phyloP scores from a whole-genome alignment of 2,888 invertebrate species.

The Epistrophe grossulariae region DNA sequence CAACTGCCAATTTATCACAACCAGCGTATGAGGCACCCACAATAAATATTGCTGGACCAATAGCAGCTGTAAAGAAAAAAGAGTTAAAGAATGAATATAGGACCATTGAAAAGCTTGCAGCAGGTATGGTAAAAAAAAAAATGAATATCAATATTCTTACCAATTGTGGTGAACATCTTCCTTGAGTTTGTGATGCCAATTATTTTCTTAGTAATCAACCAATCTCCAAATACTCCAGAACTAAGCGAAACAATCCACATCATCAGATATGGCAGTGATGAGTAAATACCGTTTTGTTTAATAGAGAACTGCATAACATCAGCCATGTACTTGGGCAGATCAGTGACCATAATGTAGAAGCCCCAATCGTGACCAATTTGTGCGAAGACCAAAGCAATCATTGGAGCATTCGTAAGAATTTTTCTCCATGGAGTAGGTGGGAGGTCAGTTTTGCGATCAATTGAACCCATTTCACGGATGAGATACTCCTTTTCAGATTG shows the following conservation, averaged over 20 bases:
- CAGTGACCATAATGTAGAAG: slow-evolving; percentile 88
- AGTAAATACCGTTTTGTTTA: slow-evolving; percentile 86
- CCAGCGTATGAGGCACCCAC: slow-evolving; percentile 89
- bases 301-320: slow-evolving; percentile 87
- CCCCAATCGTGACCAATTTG: slow-evolving; percentile 89
- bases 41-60: slow-evolving; percentile 88
- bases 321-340: slow-evolving; percentile 87
- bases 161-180: slow-evolving; percentile 87
- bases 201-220: slow-evolving; percentile 86
- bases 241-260: slow-evolving; percentile 87
- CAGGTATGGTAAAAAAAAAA: too few species aligned
- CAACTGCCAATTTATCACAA: slow-evolving; percentile 86
- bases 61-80: slow-evolving; percentile 85
- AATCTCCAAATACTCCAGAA: slow-evolving; percentile 89
- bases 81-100: background rate
- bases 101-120: too few species aligned
- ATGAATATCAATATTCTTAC: slow-evolving; percentile 83
- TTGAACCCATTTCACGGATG: slow-evolving; percentile 86
- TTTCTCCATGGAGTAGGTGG: slow-evolving; percentile 89
- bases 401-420: slow-evolving; percentile 88
- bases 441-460: slow-evolving; percentile 85
- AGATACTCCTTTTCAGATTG: slow-evolving; percentile 89
- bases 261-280: slow-evolving; percentile 86
- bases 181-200: slow-evolving; percentile 84
- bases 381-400: slow-evolving; percentile 91